A percentile compares a stretch with the other conserved stretches of the same genome.
Evolutionary conservation across 2,888 invertebrate species (phyloP).

Genomic region (Tenthredo amoena): DNA sequence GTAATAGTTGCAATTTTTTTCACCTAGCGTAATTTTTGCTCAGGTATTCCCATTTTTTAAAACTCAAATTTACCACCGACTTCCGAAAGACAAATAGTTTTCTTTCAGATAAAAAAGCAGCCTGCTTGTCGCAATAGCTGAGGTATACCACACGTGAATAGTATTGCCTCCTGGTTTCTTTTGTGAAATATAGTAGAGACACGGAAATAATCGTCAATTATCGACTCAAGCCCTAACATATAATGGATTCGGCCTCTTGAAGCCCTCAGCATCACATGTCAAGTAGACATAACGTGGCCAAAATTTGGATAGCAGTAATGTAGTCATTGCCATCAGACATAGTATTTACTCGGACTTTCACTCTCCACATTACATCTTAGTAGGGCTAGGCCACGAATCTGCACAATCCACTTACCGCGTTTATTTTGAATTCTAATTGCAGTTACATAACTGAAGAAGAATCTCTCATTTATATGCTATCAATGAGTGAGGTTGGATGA

Average conservation of each 20-base stretch:
- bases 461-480: not conserved
- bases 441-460: not conserved
- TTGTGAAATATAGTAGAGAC: not conserved
- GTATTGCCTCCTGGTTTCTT: not conserved
- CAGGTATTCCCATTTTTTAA: too few species aligned
- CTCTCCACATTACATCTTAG: slow-evolving; percentile 15
- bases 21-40: not conserved
- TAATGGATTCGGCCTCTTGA: not conserved
- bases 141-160: not conserved
- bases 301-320: not conserved
- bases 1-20: not conserved
- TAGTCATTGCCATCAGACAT: not conserved
- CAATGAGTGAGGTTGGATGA: not conserved
- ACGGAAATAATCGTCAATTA: not conserved
- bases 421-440: not conserved
- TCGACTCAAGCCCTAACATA: not conserved
- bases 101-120: not conserved
- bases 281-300: not conserved
- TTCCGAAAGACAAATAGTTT: not conserved
- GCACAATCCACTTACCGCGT: not conserved
- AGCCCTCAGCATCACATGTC: not conserved
- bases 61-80: not conserved
- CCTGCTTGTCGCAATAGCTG: not conserved
- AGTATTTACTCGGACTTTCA: not conserved
- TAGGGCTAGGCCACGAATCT: slow-evolving; percentile 17